A percentile compares a stretch with the other conserved stretches of the same genome.
Evolutionary conservation across 2,113 vertebrate species (phyloP).

Genomic region (Dinomys branickii): DNA sequence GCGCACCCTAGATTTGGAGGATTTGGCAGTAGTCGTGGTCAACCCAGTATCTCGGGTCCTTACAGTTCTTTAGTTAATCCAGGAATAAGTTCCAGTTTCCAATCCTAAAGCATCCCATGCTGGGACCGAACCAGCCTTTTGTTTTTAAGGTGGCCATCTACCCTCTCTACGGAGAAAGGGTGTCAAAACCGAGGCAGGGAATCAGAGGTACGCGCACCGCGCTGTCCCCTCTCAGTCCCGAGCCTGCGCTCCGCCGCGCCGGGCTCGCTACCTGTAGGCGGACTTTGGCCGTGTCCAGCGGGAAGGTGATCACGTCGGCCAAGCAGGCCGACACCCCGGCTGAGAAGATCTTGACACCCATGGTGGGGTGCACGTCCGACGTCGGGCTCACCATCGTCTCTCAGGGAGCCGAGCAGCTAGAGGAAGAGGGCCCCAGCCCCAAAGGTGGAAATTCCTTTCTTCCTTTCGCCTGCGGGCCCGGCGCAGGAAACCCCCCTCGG

Average conservation of each 20-base stretch:
- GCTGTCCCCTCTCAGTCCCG: background rate
- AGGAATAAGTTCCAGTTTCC: background rate
- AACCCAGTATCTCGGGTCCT: background rate
- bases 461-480: fast-evolving
- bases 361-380: conserved; percentile 87
- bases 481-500: background rate
- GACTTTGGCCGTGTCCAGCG: conserved; percentile 85
- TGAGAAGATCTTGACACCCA: conserved; percentile 90
- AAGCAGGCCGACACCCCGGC: conserved; percentile 90
- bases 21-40: fast-evolving
- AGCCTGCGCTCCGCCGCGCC: fast-evolving
- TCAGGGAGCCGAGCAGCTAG: no score
- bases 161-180: background rate
- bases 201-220: background rate
- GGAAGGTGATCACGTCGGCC: conserved; percentile 92
- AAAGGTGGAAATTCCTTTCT: background rate
- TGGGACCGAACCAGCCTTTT: background rate
- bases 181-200: background rate
- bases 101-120: background rate
- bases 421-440: fast-evolving
- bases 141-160: background rate
- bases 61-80: background rate
- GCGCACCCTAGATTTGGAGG: background rate
- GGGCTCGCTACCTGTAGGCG: conserved; percentile 76
- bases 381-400: conserved; percentile 89